Percentiles rank a stretch among this genome's conserved stretches.
These are phyloP conservation scores for Homarus americanus DNA, from an alignment of 1,140 invertebrate genomes.

Conservation along the genomic window DNA sequence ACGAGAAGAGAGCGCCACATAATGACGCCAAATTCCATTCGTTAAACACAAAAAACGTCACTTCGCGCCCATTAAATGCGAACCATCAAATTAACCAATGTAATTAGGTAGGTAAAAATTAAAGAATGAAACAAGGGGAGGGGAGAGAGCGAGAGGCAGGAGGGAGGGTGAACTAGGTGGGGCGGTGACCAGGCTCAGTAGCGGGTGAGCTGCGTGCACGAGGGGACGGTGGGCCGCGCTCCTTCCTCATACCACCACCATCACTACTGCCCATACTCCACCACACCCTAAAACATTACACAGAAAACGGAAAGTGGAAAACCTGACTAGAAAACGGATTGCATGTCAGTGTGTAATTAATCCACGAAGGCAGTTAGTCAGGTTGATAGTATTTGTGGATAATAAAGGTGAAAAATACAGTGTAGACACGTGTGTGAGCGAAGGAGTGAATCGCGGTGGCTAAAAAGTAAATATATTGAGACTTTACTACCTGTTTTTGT, in stretches of 20 bases:
- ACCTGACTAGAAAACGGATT: not conserved
- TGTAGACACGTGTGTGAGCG: not conserved
- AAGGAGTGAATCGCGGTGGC: too few relatives aligned
- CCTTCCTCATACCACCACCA: not conserved
- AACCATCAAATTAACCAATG: not conserved
- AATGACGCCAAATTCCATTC: not conserved
- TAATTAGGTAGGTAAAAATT: slow-evolving; percentile 2
- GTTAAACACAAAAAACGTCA: not conserved
- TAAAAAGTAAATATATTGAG: too few relatives aligned
- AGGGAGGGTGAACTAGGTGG: not conserved
- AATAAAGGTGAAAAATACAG: not conserved
- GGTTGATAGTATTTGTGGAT: not conserved
- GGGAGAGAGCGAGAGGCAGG: not conserved
- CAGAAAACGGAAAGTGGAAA: not conserved
- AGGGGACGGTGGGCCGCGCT: not conserved
- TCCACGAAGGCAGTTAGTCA: too few relatives aligned
- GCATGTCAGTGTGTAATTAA: not conserved
- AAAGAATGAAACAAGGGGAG: not conserved
- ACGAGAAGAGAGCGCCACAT: too few relatives aligned
- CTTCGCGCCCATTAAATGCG: not conserved
- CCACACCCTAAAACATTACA: too few relatives aligned
- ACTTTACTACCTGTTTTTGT: too few relatives aligned
- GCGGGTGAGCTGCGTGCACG: not conserved
- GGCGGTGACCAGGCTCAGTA: not conserved
- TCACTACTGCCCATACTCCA: not conserved